Evolutionary conservation across 2,888 invertebrate genomes (phyloP), one percentile per base, ranked within the genome.

Genomic region (Hirtodrosophila confusa): DNA sequence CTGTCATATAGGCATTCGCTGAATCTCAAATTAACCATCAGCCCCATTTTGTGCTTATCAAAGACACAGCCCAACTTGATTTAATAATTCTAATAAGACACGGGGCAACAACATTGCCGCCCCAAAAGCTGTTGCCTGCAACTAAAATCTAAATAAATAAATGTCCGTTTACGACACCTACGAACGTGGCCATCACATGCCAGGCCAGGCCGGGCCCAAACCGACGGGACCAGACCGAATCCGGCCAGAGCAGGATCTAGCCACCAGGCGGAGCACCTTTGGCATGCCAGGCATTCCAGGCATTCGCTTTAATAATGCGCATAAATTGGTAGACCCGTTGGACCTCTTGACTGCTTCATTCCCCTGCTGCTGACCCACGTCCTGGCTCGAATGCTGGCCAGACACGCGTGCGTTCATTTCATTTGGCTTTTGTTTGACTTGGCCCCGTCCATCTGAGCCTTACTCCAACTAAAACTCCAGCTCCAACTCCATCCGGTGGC

Each of bases 251-350:
- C 37, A 47, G 48, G 24, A 12, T n/a, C 10, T n/a, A 23, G 39
- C 17, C 43, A 41, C 6, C 41, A 50, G 49, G 49, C 44, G 17
- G 41, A 49, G 45, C 74, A 67, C 68, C 64, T 85, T 68, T 65
- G 70, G 65, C 65, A 80, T 86, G 69, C 68, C 66, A 45, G 65
- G 70, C 77, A 86, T 82, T 70, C 74, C 86, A 78, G 76, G 86
- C 83, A 78, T 85, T 84, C 72, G 45, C 79, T 80, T 86, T 86
- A 88, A 88, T 88, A 86, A 86, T 88, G 86, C 88, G 86, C 88
- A 86, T 86, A 86, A 86, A 86, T 86, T 86, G 79, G 83, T 45
- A 66, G 72, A 69, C 69, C 60, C 62, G 48, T 74, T 54, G 68
- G 78, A 73, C 82, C 86, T 74, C 82, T 80, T 86, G 86, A 86